Evolutionary conservation across 2,888 invertebrate species (phyloP).

Genomic region (Chrysolina americana): DNA sequence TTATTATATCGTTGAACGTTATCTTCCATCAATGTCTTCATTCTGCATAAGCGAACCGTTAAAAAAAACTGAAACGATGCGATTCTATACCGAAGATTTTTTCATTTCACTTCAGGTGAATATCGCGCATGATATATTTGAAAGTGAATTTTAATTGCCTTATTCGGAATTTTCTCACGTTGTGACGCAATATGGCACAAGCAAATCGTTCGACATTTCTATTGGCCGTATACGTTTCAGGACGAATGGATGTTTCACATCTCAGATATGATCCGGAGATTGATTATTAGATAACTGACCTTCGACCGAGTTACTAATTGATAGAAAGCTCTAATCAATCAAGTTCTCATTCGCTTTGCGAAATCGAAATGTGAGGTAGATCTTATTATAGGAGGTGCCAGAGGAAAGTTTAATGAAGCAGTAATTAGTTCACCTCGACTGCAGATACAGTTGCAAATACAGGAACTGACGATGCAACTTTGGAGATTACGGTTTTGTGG

Average conservation of each 20-base stretch:
- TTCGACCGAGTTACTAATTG: conserved; percentile 5
- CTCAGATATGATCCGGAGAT: background rate
- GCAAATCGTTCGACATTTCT: background rate
- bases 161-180: conserved; percentile 15
- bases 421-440: background rate
- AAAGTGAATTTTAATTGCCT: conserved; percentile 8
- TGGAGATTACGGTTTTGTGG: no score
- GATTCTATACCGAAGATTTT: background rate
- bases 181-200: background rate
- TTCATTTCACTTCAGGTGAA: background rate
- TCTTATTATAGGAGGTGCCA: background rate
- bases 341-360: background rate
- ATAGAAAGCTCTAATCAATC: conserved; percentile 9
- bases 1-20: background rate
- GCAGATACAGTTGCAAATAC: background rate
- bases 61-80: background rate
- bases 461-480: no score
- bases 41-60: background rate
- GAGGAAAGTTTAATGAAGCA: background rate
- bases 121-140: conserved; percentile 17
- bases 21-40: background rate
- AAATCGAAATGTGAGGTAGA: background rate
- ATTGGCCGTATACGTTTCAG: background rate
- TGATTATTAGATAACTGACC: background rate
- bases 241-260: background rate